These are phyloP conservation scores for Diloba caeruleocephala DNA, from an alignment of 2,888 invertebrate genomes.

Conservation along the genomic window DNA sequence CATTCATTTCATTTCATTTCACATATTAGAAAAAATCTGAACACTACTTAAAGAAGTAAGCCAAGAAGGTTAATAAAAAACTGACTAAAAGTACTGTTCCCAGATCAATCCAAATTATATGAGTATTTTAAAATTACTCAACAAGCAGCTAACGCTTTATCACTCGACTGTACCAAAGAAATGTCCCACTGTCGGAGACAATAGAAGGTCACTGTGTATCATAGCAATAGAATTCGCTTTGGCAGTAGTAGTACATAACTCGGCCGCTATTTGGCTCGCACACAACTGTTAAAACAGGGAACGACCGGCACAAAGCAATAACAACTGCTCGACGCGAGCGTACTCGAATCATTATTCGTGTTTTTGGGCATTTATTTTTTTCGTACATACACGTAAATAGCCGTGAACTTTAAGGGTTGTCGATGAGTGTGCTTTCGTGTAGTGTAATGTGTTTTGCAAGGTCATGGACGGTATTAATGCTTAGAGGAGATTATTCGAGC, in stretches of 20 bases:
- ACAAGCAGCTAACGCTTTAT: constrained; percentile 17
- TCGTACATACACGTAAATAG: constrained; percentile 33
- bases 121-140: constrained; percentile 10
- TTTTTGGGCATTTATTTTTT: constrained; percentile 52
- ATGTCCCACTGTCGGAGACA: constrained; percentile 76
- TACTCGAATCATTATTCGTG: constrained; percentile 51
- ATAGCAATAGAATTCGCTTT: constrained; percentile 83
- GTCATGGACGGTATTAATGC: constrained; percentile 15
- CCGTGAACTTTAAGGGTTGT: constrained; percentile 39
- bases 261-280: constrained; percentile 77
- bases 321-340: constrained; percentile 53
- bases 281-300: constrained; percentile 68
- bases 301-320: constrained; percentile 54
- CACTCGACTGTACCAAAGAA: constrained; percentile 59
- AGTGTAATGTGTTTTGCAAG: constrained; percentile 33
- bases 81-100: too few species aligned
- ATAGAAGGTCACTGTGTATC: constrained; percentile 84
- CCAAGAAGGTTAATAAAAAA: too few species aligned
- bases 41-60: too few species aligned
- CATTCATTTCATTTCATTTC: too few species aligned
- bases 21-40: too few species aligned
- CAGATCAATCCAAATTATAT: too few species aligned
- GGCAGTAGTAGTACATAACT: constrained; percentile 78
- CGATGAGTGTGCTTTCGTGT: constrained; percentile 28
- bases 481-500: constrained; percentile 16